Conservation (phyloP, 2,888 invertebrate species). For the Cyaniris semiargus region DNA sequence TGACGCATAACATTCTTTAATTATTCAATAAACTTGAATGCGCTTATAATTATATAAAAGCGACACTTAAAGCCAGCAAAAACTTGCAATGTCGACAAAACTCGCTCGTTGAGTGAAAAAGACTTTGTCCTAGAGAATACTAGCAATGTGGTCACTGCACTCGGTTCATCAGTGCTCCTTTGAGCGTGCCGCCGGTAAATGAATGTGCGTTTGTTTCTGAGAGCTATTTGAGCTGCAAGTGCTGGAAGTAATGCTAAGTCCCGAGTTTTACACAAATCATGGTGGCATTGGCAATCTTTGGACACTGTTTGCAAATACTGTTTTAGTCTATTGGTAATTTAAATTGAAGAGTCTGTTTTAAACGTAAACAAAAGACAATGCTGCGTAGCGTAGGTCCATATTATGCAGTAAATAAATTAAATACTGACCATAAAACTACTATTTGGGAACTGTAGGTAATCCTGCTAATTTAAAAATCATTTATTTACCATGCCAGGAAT, state of each 20-base stretch:
- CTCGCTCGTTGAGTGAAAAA: neutral
- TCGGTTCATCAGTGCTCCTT: slow-evolving; percentile 44
- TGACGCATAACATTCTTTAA: neutral
- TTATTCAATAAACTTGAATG: neutral
- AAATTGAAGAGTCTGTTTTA: neutral
- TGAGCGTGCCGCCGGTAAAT: slow-evolving; percentile 51
- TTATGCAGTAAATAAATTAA: neutral
- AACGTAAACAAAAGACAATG: too few species aligned
- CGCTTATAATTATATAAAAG: neutral
- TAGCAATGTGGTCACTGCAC: slow-evolving; percentile 7
- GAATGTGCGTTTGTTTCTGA: slow-evolving; percentile 43
- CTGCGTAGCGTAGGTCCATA: neutral
- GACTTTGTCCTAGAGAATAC: slow-evolving; percentile 9
- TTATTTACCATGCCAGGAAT: too few species aligned
- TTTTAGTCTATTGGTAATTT: neutral
- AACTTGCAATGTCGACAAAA: neutral
- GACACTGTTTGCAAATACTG: neutral
- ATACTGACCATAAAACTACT: neutral
- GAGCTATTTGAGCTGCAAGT: slow-evolving; percentile 44
- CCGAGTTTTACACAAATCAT: slow-evolving; percentile 30
- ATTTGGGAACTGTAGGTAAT: too few species aligned
- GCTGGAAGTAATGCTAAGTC: slow-evolving; percentile 38
- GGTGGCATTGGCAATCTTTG: slow-evolving; percentile 17
- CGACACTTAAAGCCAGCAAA: neutral
- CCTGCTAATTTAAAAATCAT: too few species aligned